Conservation (phyloP, 2,113 vertebrate genomes). For the Piprites chloris region DNA sequence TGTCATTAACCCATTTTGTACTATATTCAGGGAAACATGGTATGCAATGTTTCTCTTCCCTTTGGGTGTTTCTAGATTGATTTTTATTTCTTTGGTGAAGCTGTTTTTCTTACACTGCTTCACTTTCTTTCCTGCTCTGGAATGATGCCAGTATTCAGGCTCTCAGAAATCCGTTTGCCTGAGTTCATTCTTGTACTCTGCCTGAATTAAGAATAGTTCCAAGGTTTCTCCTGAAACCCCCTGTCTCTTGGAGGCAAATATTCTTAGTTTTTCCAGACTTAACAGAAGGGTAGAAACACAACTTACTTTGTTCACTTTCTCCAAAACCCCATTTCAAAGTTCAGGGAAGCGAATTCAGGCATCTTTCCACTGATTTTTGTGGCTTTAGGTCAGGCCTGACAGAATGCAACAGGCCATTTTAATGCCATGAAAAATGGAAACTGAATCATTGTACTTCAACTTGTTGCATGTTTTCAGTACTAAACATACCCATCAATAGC, state of each 20-base stretch:
- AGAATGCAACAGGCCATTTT: slow-evolving; percentile 7
- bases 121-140: not conserved
- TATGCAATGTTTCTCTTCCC: not conserved
- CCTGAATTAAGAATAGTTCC: not conserved
- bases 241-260: not conserved
- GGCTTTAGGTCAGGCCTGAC: not conserved
- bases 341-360: not conserved
- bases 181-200: not conserved
- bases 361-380: slow-evolving; percentile 27
- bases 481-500: not conserved
- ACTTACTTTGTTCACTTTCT: not conserved
- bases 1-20: slow-evolving; percentile 1
- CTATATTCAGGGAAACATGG: not conserved
- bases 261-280: not conserved
- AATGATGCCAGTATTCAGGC: not conserved
- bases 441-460: not conserved
- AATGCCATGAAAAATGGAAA: not conserved
- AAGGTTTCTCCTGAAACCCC: not conserved
- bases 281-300: not conserved
- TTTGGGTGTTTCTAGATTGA: not conserved
- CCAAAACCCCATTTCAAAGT: not conserved
- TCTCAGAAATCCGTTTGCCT: not conserved
- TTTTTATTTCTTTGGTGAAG: slow-evolving; percentile 3
- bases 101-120: not conserved
- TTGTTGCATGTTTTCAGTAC: not conserved